Conservation (phyloP, 2,113 vertebrate species). For the Otus sunia region DNA sequence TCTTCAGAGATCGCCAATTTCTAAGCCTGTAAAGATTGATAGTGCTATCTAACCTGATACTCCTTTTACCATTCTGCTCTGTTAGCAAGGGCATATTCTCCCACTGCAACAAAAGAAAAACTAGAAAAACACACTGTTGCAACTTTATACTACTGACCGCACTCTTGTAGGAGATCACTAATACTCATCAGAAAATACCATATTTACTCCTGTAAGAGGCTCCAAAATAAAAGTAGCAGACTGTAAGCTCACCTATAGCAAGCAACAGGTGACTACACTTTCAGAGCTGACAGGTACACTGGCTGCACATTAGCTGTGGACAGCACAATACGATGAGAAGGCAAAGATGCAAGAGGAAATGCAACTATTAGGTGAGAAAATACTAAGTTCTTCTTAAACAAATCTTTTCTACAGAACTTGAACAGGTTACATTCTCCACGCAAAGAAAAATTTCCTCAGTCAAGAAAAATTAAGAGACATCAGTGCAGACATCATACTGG, state of each 20-base stretch:
- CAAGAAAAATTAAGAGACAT: not conserved
- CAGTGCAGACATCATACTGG: not conserved
- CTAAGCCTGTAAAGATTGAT: not conserved
- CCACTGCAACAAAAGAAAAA: not conserved
- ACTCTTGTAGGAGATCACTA: not conserved
- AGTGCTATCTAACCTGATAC: not conserved
- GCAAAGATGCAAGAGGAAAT: not conserved
- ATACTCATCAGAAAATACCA: not conserved
- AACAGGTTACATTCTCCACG: not conserved
- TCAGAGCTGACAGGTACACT: not conserved
- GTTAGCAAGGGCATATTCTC: not conserved
- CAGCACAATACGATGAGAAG: not conserved
- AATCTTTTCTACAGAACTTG: not conserved
- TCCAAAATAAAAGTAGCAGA: not conserved
- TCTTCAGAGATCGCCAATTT: not conserved
- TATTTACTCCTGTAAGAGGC: not conserved
- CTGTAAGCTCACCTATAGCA: not conserved
- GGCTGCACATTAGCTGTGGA: not conserved
- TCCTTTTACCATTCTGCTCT: not conserved
- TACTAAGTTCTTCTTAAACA: not conserved
- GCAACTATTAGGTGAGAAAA: not conserved
- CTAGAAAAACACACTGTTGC: not conserved
- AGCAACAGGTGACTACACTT: not conserved
- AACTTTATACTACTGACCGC: accelerated
- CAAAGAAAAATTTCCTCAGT: not conserved